Conservation (phyloP, 2,888 invertebrate genomes). For the Trichogramma dendrolimi region DNA sequence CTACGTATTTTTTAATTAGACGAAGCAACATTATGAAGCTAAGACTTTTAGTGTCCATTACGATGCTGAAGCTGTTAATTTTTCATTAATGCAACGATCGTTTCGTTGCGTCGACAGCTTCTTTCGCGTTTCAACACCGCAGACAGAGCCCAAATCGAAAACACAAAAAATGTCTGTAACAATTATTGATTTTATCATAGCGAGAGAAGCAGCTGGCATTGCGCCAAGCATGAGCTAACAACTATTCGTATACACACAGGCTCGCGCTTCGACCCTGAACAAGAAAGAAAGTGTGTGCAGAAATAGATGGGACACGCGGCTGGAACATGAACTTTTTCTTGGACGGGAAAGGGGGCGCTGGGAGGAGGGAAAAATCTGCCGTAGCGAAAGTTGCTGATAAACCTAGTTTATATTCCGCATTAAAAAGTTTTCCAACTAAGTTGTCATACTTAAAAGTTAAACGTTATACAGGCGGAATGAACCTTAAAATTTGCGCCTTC, state of each 20-base stretch:
- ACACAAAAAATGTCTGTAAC: constrained; percentile 1
- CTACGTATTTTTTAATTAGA: too few relatives aligned
- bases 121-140: too few relatives aligned
- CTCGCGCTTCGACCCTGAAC: neutral
- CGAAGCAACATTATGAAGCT: too few relatives aligned
- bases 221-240: constrained; percentile 16
- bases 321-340: constrained; percentile 1
- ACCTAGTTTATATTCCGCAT: constrained; percentile 21
- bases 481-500: constrained; percentile 4
- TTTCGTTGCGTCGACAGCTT: too few relatives aligned
- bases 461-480: constrained; percentile 9
- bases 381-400: constrained; percentile 18
- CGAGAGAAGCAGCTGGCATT: constrained; percentile 15
- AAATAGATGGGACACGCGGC: neutral
- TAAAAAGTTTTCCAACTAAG: constrained; percentile 17
- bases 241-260: constrained; percentile 1
- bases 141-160: too few relatives aligned
- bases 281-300: neutral
- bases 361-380: constrained; percentile 1
- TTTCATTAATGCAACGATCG: too few relatives aligned
- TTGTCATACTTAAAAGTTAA: constrained; percentile 24
- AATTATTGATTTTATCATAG: constrained; percentile 19
- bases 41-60: too few relatives aligned
- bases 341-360: neutral
- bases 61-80: too few relatives aligned